Base-by-base conservation (phyloP, 2,888 invertebrate genomes). In the Nebria salina region DNA sequence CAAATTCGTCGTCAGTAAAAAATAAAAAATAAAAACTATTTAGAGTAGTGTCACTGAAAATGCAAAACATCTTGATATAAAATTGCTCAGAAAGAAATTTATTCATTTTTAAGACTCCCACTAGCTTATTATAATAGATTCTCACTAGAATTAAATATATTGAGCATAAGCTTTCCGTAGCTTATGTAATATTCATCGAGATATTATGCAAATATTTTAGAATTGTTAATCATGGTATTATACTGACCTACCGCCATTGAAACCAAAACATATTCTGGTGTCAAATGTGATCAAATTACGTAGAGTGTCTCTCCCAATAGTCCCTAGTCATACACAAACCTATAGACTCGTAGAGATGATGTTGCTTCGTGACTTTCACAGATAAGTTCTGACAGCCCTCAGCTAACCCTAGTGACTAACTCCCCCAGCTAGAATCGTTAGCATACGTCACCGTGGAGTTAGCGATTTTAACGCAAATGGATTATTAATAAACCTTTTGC, bases 401-500 rank as follows among this genome's bases (percentile, higher is more conserved):
- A 54, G 54, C 54, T 1, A 54, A 70, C 70, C 70, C 70, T 15
- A 70, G 13, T 34, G 25, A 20, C 25, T 25, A 20, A 4, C 3
- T 15, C 70, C 26, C 70, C 70, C 13, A 13, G 20, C 13, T 15
- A 13, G 25, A 20, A 70, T 34, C 70, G 70, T 70, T 70, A 70
- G 70, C 70, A 70, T 70, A 70, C 70, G 70, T 70, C 70, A 70
- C 25, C 25, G 70, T 70, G 13, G 26, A 25, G 25, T 70, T 70
- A 25, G 20, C 13, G 70, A 70, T 25, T 70, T 70, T 13, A 34
- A 70, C 70, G 20, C 70, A 70, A 70, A 70, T 70, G 70, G 70
- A 70, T 70, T 70, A 70, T 70, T 70, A 70, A 70, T 70, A 70
- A 70, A 70, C 70, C 70, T 7, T 70, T 25, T 34, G 26, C 34